Percentiles rank a stretch among this genome's conserved stretches.
These are phyloP conservation scores for Halocynthia aurantium DNA, from an alignment of 23 tunicate genomes.

Conservation along the genomic window DNA sequence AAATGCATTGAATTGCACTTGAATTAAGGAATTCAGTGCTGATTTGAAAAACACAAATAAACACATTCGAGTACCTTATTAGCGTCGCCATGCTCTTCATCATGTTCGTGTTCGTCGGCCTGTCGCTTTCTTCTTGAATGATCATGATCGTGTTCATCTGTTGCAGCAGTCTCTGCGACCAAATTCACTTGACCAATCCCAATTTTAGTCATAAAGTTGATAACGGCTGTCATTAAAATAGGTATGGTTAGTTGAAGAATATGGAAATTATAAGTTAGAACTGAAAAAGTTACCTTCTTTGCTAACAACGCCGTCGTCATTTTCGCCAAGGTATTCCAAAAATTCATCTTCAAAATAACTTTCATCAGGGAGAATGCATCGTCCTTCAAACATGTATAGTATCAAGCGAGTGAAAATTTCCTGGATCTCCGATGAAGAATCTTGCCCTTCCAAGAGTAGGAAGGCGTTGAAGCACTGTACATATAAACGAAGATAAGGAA, in stretches of 20 bases:
- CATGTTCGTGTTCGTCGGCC: neutral
- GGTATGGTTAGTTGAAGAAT: too few relatives aligned
- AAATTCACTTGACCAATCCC: neutral
- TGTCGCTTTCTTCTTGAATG: neutral
- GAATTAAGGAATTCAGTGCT: neutral
- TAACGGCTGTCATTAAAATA: too few relatives aligned
- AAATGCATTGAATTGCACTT: neutral
- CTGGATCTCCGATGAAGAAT: too few relatives aligned
- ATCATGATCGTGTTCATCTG: neutral
- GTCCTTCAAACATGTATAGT: conserved; percentile 1
- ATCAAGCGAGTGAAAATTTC: neutral
- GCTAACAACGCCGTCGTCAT: neutral
- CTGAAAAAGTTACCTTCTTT: too few relatives aligned
- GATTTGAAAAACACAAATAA: neutral
- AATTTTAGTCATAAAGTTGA: neutral
- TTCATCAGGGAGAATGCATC: conserved; percentile 1
- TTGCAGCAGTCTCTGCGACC: neutral
- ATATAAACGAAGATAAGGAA: too few relatives aligned
- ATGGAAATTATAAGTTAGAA: too few relatives aligned
- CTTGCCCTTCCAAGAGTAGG: too few relatives aligned
- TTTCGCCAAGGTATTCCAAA: neutral
- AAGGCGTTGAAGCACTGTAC: too few relatives aligned
- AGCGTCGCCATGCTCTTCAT: neutral
- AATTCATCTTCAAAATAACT: neutral
- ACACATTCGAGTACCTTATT: too few relatives aligned